Conservation (phyloP, 1,140 invertebrate genomes). For the Trachymyrmex cornetzi region DNA sequence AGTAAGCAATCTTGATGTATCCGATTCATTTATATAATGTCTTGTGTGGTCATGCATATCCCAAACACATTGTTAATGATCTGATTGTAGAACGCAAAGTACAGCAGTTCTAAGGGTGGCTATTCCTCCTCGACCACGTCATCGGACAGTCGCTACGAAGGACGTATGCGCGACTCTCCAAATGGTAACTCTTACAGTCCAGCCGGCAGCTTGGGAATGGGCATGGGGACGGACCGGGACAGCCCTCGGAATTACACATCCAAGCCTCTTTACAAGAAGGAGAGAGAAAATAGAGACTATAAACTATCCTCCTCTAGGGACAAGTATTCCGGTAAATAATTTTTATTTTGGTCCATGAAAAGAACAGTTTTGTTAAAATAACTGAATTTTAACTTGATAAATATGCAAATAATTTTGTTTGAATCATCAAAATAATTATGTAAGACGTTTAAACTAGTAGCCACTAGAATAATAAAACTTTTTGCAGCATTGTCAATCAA, state of each 20-base stretch:
- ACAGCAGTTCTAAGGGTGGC: conserved; percentile 90
- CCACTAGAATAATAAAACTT: too few species aligned
- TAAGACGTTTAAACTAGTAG: too few species aligned
- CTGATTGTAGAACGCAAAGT: conserved; percentile 90
- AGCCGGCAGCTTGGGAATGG: conserved; percentile 87
- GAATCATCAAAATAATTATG: too few species aligned
- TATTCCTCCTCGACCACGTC: conserved; percentile 87
- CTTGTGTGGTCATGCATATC: background rate
- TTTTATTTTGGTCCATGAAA: background rate
- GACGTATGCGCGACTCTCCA: conserved; percentile 90
- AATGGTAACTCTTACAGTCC: conserved; percentile 92
- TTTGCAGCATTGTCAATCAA: too few species aligned
- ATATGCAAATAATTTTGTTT: too few species aligned
- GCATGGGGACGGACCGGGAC: conserved; percentile 89
- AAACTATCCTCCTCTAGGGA: conserved; percentile 92
- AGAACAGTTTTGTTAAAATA: too few species aligned
- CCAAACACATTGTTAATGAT: conserved; percentile 18
- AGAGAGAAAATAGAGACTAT: conserved; percentile 96
- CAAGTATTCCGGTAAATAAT: conserved; percentile 91
- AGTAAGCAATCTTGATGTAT: conserved; percentile 7
- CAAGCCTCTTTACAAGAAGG: conserved; percentile 95
- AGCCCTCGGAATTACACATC: conserved; percentile 90
- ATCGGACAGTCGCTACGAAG: conserved; percentile 87
- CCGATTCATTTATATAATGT: conserved; percentile 18
- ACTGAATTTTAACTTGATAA: too few species aligned